Base-by-base conservation (phyloP, 2,113 vertebrate species). In the Semnopithecus entellus region DNA sequence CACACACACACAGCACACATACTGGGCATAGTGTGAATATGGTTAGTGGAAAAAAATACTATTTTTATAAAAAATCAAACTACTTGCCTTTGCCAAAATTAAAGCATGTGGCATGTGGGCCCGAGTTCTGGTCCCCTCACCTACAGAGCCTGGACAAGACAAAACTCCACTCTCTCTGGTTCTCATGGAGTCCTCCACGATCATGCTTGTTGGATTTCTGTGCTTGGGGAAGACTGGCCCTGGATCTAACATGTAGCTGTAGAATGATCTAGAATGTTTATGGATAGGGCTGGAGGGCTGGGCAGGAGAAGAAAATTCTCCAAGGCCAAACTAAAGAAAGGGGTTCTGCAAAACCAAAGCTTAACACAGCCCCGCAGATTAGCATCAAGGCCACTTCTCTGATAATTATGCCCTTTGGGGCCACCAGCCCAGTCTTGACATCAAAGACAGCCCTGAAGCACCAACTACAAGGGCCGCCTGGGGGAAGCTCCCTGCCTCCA, bases 371-470 rank as follows among this genome's bases (percentile, higher is more conserved):
- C 94, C 75, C 11, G 48, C 64, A 90, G 91, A 96, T 94, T 88
- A 90, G 76, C 23, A 73, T 59, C 80, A 40, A 88, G 92, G 87
- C 87, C 59, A 79, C 88, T 92, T 97, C 61, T 79, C 73, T 52
- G 87, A 38, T 97, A 97, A 97, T 96, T 87, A 95, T 52, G 84
- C 93, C 93, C 80, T 88, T 11, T 92, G 97, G 93, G 90, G 76
- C 92, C 76, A 68, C 75, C 59, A 89, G 85, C 78, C 83, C 32
- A 40, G 84, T 40, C 88, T 78, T 50, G 25, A 96, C 97, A 97
- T 92, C 95, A 97, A 97, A 98, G 95, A 61, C 7, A 61, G 97
- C 92, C 92, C 93, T 92, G 94, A 55, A 96, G 94, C 93, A 72
- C 84, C 94, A 83, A 66, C 73, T 79, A 40, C 40, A 80, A 87